Conservation (phyloP, 2,888 invertebrate genomes). For the Brenthis daphne region DNA sequence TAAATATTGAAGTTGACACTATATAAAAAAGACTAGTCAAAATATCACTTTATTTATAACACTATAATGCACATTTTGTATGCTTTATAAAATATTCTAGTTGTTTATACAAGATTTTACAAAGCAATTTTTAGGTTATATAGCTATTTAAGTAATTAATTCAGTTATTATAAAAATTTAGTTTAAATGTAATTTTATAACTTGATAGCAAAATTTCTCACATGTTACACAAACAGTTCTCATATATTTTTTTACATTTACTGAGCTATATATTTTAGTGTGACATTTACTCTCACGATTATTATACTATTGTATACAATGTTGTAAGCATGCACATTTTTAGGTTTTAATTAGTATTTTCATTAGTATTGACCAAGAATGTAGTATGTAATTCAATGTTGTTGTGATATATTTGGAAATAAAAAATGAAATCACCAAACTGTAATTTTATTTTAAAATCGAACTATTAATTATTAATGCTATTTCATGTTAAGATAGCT, state of each 20-base stretch:
- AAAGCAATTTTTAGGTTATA: not conserved
- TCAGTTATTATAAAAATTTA: too few species aligned
- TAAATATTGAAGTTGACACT: conserved; percentile 90
- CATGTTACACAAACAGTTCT: not conserved
- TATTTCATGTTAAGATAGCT: too few species aligned
- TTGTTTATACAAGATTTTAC: conserved; percentile 8
- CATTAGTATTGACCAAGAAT: too few species aligned
- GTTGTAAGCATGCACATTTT: too few species aligned
- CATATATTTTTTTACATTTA: not conserved
- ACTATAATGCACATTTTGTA: conserved; percentile 12
- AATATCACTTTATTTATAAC: conserved; percentile 22
- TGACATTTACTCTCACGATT: too few species aligned
- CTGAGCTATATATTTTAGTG: too few species aligned
- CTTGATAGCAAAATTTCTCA: not conserved
- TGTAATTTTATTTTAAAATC: too few species aligned
- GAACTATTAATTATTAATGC: too few species aligned
- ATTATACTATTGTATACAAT: too few species aligned
- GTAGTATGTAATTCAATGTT: too few species aligned
- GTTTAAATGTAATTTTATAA: not conserved
- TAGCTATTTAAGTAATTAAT: not conserved
- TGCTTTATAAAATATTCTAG: conserved; percentile 3
- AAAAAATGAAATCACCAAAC: not conserved
- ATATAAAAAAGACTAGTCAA: conserved; percentile 47
- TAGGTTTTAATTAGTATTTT: too few species aligned
- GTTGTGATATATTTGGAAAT: too few species aligned